phyloP scores from a whole-genome alignment of 2,113 vertebrate species.

The Spermophilus dauricus region DNA sequence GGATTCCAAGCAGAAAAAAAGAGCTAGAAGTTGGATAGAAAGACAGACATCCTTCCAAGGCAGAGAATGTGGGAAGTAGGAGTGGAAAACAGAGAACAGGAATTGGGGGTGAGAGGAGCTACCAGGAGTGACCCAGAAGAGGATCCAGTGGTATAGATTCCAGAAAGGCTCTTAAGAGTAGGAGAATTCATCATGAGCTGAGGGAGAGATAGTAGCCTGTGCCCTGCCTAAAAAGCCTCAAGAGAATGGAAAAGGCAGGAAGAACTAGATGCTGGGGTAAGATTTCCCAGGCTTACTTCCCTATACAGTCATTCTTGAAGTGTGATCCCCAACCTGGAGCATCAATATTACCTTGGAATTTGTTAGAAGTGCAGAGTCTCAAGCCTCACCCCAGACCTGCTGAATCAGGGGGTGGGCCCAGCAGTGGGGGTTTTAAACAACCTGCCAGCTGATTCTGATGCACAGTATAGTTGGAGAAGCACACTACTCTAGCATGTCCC shows the following conservation, averaged over 20 bases:
- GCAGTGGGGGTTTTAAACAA: background rate
- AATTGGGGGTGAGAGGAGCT: background rate
- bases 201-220: background rate
- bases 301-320: background rate
- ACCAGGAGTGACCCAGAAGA: background rate
- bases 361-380: background rate
- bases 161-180: background rate
- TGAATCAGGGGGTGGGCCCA: background rate
- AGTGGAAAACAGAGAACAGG: background rate
- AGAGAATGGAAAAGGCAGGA: background rate
- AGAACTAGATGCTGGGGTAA: background rate
- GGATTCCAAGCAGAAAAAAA: background rate
- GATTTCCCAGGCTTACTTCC: background rate
- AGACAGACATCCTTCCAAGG: background rate
- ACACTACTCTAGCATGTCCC: background rate
- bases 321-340: background rate
- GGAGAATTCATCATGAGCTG: background rate
- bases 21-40: background rate
- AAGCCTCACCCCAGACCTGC: background rate
- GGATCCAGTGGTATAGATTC: too few relatives aligned
- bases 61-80: background rate
- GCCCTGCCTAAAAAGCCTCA: background rate
- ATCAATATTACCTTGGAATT: background rate
- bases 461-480: background rate
- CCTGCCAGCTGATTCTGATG: background rate